Evolutionary conservation across 2,797 vertebrate species (phyloP), one percentile per base, ranked within the genome.

Genomic region (Onychomys leucogaster): DNA sequence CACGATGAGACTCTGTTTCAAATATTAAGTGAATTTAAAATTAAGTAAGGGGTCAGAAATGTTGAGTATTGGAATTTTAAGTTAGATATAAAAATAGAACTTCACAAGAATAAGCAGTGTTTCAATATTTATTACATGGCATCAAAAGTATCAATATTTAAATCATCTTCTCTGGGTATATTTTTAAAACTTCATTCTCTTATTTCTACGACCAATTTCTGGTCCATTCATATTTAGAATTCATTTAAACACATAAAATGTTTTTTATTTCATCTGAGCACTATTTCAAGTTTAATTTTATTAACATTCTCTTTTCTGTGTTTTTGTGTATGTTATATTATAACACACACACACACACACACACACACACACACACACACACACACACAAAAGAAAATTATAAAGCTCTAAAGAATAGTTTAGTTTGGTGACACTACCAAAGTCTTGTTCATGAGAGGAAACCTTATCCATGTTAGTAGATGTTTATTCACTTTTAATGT

Each of bases 41-140:
- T 88, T 76, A 89, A 91, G 91, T 88, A 78, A 55, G 91, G 78
- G 21, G 19, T 85, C 65, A 93, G 19, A 90, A 88, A 78, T 90
- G 37, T 88, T 94, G 46, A 63, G 19, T 71, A 41, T 83, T 59
- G 34, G 14, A 41, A 12, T 78, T 95, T 95, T 83, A 89, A 12
- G 4, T 83, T 80, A 85, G 52, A 86, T 96, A 90, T 97, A 88
- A 90, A 71, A 5, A 32, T 73, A 93, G 25, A 84, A 69, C 12
- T 94, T 90, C 84, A 77, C 43, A 89, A 92, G 14, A 84, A 27
- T 92, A 6, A 32, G 2, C 34, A 77, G 4, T 81, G 2, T 65
- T 95, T 94, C 32, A 55, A 0, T 46, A 81, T 90, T 88, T 81
- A 52, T 59, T 88, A 75, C 19, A 85, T 90, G 46, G 17, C 52